Percentiles rank a stretch among this genome's conserved stretches.
These are phyloP conservation scores for Monopis laevigella DNA, from an alignment of 2,888 invertebrate species.

Conservation along the genomic window DNA sequence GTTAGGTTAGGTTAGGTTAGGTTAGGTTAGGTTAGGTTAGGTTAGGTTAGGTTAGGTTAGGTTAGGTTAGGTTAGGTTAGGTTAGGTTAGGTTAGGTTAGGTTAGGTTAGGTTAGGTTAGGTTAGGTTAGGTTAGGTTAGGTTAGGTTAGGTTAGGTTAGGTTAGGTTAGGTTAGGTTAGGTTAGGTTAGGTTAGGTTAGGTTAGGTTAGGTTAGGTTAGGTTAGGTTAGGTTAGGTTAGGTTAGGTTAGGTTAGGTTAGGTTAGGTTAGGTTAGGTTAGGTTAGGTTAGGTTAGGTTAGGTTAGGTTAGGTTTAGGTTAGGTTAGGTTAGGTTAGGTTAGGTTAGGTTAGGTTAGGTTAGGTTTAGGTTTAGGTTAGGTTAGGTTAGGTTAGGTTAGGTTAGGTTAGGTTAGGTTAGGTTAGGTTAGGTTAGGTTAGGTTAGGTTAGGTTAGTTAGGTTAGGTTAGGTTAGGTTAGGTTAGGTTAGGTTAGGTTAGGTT, in stretches of 20 bases:
- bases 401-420: conserved; percentile 17
- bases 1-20: conserved; percentile 17
- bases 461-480: conserved; percentile 19
- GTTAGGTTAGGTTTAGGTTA: conserved; percentile 16
- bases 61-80: conserved; percentile 16
- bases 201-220: conserved; percentile 18
- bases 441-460: conserved; percentile 19
- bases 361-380: conserved; percentile 16
- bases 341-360: conserved; percentile 16
- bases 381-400: conserved; percentile 17
- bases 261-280: conserved; percentile 17
- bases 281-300: conserved; percentile 17
- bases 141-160: conserved; percentile 17
- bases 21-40: conserved; percentile 17
- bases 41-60: conserved; percentile 15
- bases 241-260: conserved; percentile 18
- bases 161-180: conserved; percentile 17
- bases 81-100: conserved; percentile 15
- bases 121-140: conserved; percentile 17
- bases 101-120: conserved; percentile 17
- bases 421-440: conserved; percentile 14
- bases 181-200: conserved; percentile 18
- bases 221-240: conserved; percentile 18
- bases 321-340: conserved; percentile 15
- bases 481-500: conserved; percentile 18